Evolutionary conservation across 1,140 invertebrate species (phyloP), one percentile per base, ranked within the genome.

Genomic region (Ips typographus): DNA sequence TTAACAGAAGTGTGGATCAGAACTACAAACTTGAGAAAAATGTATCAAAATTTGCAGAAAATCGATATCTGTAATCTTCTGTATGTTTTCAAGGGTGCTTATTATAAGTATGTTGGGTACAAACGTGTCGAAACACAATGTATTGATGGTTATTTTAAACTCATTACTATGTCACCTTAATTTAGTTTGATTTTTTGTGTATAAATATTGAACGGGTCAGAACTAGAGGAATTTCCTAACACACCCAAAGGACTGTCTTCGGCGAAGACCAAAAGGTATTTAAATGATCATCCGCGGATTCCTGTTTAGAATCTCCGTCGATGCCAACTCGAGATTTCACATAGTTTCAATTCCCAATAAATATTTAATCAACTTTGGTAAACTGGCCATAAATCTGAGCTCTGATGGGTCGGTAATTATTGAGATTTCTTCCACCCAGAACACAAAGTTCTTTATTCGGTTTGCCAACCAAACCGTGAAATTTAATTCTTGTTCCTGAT

Each of bases 221-320:
- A 40, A 60, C 41, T 43, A 3, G 39, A 53, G 22, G 62, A 64
- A 64, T 53, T 53, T 43, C 22, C 3, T 53, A 53, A 64, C 47
- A 64, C 38, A 39, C n/a, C 51, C 47, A 52, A 40, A 8, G 51
- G 37, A 36, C 64, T 43, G 5, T 47, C 55, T 56, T 51, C 42
- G 57, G 56, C 42, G 39, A 44, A 59, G 56, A 67, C 56, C 65
- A 70, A 70, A 70, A 70, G 60, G 68, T 70, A 70, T 70, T 70
- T 70, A 70, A 70, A 61, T 63, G 60, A 62, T 69, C 49, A 55
- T 59, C 59, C n/a, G 47, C 67, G 42, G 60, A 69, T 62, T 63
- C 59, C 65, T 49, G 55, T 49, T 59, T 59, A 47, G 56, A 67
- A 67, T 51, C n/a, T 60, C 57, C 57, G 65, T 56, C 64, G 65